A percentile compares a stretch with the other conserved stretches of the same genome.
Evolutionary conservation across 1,140 invertebrate genomes (phyloP).

Genomic region (Microplitis mediator): DNA sequence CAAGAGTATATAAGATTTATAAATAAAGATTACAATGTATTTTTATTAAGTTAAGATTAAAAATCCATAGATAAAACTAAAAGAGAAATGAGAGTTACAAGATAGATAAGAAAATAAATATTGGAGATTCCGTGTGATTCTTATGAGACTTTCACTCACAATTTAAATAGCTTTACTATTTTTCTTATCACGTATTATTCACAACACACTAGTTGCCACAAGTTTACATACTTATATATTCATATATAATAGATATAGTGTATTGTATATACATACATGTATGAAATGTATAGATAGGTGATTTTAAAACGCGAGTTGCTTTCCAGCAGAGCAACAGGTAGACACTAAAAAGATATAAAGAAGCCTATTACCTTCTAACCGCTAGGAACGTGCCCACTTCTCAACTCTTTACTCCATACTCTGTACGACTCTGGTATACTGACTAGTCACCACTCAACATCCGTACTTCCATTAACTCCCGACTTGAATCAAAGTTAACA

Average conservation of each 20-base stretch:
- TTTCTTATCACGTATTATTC: not conserved
- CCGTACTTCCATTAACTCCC: not conserved
- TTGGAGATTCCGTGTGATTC: not conserved
- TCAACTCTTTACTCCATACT: too few relatives aligned
- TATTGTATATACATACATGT: not conserved
- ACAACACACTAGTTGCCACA: not conserved
- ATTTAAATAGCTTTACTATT: slow-evolving; percentile 6
- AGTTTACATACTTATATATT: not conserved
- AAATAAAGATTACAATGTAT: too few relatives aligned
- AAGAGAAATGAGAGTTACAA: not conserved
- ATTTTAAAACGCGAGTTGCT: not conserved
- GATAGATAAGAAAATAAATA: not conserved
- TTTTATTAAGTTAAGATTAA: too few relatives aligned
- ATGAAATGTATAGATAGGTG: not conserved
- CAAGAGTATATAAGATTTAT: too few relatives aligned
- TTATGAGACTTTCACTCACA: slow-evolving; percentile 16
- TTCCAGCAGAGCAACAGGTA: slow-evolving; percentile 25
- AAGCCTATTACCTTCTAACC: not conserved
- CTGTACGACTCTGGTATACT: too few relatives aligned
- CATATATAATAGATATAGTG: too few relatives aligned
- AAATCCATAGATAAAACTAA: not conserved
- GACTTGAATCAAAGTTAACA: not conserved
- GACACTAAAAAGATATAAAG: slow-evolving; percentile 22
- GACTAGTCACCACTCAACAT: too few relatives aligned
- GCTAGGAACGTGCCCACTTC: not conserved